Conservation (phyloP, 2,113 vertebrate genomes). For the Numenius arquata region DNA sequence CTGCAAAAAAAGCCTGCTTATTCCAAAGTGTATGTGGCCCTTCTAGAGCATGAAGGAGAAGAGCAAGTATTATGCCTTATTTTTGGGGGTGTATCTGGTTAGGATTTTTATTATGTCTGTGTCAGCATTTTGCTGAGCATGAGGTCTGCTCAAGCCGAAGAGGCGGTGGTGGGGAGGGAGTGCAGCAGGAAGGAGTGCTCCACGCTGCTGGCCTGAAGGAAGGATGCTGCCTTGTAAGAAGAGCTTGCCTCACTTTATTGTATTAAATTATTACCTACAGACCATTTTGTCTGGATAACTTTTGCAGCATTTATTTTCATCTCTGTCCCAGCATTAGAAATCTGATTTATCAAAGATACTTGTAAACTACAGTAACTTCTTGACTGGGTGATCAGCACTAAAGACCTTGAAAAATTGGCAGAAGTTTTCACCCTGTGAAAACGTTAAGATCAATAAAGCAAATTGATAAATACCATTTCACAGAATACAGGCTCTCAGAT, state of each 20-base stretch:
- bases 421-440: slow-evolving; percentile 24
- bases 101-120: not conserved
- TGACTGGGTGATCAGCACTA: not conserved
- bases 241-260: not conserved
- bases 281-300: not conserved
- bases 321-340: not conserved
- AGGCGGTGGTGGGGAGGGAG: not conserved
- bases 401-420: slow-evolving; percentile 21
- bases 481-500: not conserved
- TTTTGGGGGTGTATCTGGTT: not conserved
- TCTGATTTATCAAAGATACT: not conserved
- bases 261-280: not conserved
- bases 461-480: slow-evolving; percentile 36
- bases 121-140: not conserved
- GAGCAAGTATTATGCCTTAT: not conserved
- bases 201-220: not conserved
- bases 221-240: not conserved
- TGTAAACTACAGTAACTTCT: slow-evolving; percentile 1
- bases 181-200: not conserved
- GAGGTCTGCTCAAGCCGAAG: not conserved
- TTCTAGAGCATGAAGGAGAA: not conserved
- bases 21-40: not conserved
- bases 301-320: slow-evolving; percentile 5
- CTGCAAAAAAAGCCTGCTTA: not conserved
- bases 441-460: slow-evolving; percentile 31